Evolutionary conservation across 2,888 invertebrate genomes (phyloP).

Genomic region (Chloromyia formosa): DNA sequence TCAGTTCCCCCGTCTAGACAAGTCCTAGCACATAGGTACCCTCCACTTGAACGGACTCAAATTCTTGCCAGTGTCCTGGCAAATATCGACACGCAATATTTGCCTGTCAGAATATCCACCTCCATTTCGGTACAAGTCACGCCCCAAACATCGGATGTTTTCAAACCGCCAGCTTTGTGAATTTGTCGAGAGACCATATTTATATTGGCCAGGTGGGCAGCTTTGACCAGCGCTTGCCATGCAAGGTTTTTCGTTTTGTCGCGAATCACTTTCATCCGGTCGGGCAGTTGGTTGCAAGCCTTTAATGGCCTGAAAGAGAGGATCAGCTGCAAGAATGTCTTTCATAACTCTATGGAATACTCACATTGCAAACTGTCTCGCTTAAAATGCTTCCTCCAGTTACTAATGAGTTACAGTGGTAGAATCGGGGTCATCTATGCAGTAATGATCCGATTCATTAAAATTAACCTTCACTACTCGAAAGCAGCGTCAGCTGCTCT

Average conservation of each 20-base stretch:
- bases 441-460: slow-evolving; percentile 69
- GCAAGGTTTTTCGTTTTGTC: slow-evolving; percentile 38
- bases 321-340: too few relatives aligned
- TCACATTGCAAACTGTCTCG: slow-evolving; percentile 68
- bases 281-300: slow-evolving; percentile 44
- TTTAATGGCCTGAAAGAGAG: slow-evolving; percentile 41
- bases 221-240: slow-evolving; percentile 50
- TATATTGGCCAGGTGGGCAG: slow-evolving; percentile 50
- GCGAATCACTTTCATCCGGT: slow-evolving; percentile 45
- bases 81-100: slow-evolving; percentile 71
- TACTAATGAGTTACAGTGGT: slow-evolving; percentile 68
- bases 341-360: neutral
- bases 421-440: slow-evolving; percentile 71
- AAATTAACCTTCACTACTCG: slow-evolving; percentile 73
- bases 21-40: slow-evolving; percentile 81
- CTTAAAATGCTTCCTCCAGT: slow-evolving; percentile 75
- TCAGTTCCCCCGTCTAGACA: slow-evolving; percentile 75
- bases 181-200: slow-evolving; percentile 53
- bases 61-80: slow-evolving; percentile 76
- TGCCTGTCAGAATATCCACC: slow-evolving; percentile 78
- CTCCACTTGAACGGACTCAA: slow-evolving; percentile 74
- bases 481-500: slow-evolving; percentile 76
- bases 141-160: slow-evolving; percentile 70
- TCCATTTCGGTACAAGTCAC: slow-evolving; percentile 73
- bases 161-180: slow-evolving; percentile 61